Evolutionary conservation across 2,888 invertebrate genomes (phyloP), one percentile per base, ranked within the genome.

Genomic region (Spisula solida): DNA sequence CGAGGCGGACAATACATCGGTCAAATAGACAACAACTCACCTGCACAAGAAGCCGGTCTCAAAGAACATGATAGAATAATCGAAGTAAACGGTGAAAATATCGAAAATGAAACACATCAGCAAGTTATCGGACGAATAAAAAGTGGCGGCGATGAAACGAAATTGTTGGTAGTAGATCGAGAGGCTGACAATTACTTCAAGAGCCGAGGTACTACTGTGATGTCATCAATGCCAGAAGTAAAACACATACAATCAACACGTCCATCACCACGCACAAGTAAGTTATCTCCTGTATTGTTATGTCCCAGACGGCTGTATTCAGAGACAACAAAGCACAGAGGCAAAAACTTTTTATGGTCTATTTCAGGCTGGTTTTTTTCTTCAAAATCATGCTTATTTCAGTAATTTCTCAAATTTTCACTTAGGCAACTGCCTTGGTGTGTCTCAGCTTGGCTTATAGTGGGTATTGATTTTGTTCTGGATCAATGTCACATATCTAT

Each of bases 1-100:
- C 98, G 98, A 96, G 98, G 98, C 20, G 99, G 99, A 70, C 99
- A 99, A 97, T 99, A 98, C 97, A 99, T 99, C 96, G 99, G 99
- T 81, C 99, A 99, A 97, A 99, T 99, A 87, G 99, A 99, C 97
- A 94, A 93, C 18, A 96, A 96, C 82, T 97, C 97, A 0, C 97
- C 97, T 16, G 97, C 97, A 1, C 95, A 96, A 88, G 93, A 93
- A 16, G 98, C 98, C 4, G 98, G 97, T 18, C 95, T 97, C 51
- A 94, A 93, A 48, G 98, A 98, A 97, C 99, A 99, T 90, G 99
- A 99, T 97, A 98, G 99, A 86, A 97, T 97, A 85, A 96, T 97
- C 29, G 97, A 97, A 91, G 99, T 99, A 87, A 99, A 99, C 97
- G 98, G 98, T 93, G 98, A 98, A 95, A 98, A 98, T 97, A 98